Evolutionary conservation across 1,140 invertebrate genomes (phyloP).

Genomic region (Lucilia cuprina): DNA sequence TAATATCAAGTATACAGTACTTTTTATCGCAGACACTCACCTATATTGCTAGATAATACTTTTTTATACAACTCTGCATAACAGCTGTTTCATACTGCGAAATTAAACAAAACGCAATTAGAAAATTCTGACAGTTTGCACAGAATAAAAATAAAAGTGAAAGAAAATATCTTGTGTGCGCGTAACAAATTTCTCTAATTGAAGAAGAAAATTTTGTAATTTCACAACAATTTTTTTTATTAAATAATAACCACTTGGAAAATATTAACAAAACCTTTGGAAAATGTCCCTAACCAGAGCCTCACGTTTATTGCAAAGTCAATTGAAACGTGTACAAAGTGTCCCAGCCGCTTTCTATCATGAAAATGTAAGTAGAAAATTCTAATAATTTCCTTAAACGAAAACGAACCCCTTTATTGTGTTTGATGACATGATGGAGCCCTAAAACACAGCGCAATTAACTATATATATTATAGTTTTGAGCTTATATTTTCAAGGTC

Average conservation of each 20-base stretch:
- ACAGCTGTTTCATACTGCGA: not conserved
- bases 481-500: constrained; percentile 16
- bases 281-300: constrained; percentile 38
- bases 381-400: not conserved
- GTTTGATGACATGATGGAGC: too few species aligned
- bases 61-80: not conserved
- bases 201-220: not conserved
- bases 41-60: too few species aligned
- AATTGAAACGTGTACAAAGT: constrained; percentile 55
- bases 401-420: too few species aligned
- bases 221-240: constrained; percentile 18
- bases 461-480: not conserved
- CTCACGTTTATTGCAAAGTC: constrained; percentile 44
- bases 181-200: not conserved
- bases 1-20: too few species aligned
- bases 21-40: not conserved
- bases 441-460: not conserved
- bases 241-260: not conserved
- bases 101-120: not conserved
- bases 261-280: not conserved
- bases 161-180: constrained; percentile 15
- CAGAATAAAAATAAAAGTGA: not conserved
- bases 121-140: not conserved
- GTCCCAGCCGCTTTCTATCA: constrained; percentile 57
- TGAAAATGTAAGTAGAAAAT: constrained; percentile 55